phyloP scores from a whole-genome alignment of 2,797 vertebrate species.

The Halcyon chelicuti region DNA sequence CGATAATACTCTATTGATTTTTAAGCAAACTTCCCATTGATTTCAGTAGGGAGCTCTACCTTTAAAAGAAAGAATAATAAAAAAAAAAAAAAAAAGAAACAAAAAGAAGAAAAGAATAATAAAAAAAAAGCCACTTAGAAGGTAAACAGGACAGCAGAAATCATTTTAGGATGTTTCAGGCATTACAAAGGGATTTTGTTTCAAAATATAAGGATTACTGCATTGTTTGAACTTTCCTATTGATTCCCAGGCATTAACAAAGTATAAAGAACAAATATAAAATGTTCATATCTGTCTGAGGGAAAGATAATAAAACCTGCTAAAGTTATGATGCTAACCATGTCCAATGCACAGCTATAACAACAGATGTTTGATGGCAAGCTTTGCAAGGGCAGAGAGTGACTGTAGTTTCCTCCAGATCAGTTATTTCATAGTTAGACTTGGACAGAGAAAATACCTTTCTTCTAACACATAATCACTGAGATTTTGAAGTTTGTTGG shows the following conservation, averaged over 20 bases:
- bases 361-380: background rate
- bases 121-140: slow-evolving; percentile 1
- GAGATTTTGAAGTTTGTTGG: background rate
- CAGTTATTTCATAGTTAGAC: background rate
- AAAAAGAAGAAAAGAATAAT: too few species aligned
- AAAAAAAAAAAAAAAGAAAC: background rate
- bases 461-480: background rate
- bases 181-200: slow-evolving; percentile 14
- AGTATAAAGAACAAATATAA: background rate
- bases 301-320: background rate
- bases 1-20: background rate
- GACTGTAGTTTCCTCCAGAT: background rate
- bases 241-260: slow-evolving; percentile 7
- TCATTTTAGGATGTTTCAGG: background rate
- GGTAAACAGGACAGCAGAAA: slow-evolving; percentile 14
- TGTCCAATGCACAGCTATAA: background rate
- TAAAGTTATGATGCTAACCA: background rate
- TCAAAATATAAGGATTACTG: background rate
- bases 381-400: background rate
- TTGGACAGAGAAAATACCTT: background rate
- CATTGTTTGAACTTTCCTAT: background rate
- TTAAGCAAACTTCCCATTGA: background rate
- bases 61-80: background rate
- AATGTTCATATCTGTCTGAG: background rate
- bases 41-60: background rate